Conservation (phyloP, 2,113 vertebrate species). For the Nannospalax galili region DNA sequence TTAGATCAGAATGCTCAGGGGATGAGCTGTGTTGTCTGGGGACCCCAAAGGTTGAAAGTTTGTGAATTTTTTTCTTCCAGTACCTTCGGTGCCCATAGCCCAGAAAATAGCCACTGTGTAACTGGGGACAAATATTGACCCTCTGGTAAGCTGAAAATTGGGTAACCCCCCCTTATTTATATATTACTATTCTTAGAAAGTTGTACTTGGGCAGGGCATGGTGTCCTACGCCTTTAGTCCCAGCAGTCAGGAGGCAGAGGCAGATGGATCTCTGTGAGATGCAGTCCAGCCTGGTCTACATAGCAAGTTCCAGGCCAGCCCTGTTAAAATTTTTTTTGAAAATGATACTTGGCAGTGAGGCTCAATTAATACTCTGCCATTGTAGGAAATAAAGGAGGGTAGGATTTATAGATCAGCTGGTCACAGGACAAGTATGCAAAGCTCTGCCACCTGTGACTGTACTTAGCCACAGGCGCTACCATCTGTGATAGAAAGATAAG, state of each 20-base stretch:
- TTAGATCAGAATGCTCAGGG: background rate
- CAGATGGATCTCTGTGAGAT: too few relatives aligned
- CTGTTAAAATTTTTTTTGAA: too few relatives aligned
- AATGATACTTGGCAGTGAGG: background rate
- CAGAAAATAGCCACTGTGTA: background rate
- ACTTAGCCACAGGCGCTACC: rapidly evolving
- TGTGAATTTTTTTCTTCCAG: background rate
- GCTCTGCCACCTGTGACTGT: too few relatives aligned
- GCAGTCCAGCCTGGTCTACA: too few relatives aligned
- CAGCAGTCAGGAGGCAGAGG: too few relatives aligned
- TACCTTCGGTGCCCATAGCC: background rate
- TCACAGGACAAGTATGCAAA: background rate
- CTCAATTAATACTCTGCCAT: too few relatives aligned
- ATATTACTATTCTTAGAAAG: background rate
- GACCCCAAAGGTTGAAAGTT: background rate
- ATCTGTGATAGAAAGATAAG: background rate
- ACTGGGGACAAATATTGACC: background rate
- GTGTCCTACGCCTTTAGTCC: too few relatives aligned
- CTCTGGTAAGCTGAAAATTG: background rate
- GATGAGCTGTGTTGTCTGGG: background rate
- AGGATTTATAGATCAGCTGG: rapidly evolving
- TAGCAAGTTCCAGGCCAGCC: too few relatives aligned
- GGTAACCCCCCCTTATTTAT: background rate
- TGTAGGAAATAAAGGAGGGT: background rate
- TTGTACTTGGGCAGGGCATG: background rate